Conservation (phyloP, 2,888 invertebrate species). For the Pyrocoelia pectoralis region DNA sequence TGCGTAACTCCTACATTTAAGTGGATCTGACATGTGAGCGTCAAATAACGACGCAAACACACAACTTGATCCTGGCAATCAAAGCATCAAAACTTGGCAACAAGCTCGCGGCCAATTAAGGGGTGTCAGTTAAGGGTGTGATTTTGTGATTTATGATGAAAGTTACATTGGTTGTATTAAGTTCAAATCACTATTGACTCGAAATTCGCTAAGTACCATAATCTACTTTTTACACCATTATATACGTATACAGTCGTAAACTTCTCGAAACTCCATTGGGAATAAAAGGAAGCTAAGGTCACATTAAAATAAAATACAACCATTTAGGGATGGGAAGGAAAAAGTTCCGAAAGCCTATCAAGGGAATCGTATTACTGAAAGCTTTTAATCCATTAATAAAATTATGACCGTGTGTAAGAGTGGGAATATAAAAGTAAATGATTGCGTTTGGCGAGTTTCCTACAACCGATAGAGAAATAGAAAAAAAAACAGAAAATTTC, state of each 20-base stretch:
- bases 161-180: constrained; percentile 19
- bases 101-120: constrained; percentile 38
- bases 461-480: background rate
- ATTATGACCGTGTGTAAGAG: constrained; percentile 11
- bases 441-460: background rate
- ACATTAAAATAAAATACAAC: background rate
- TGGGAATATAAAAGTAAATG: background rate
- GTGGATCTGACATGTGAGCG: constrained; percentile 22
- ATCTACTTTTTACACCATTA: background rate
- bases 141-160: constrained; percentile 33
- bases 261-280: background rate
- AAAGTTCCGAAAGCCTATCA: constrained; percentile 6
- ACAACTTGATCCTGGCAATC: constrained; percentile 25
- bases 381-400: constrained; percentile 30
- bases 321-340: constrained; percentile 3
- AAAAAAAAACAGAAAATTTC: constrained; percentile 17
- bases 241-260: background rate
- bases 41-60: constrained; percentile 18
- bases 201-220: constrained; percentile 29
- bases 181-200: constrained; percentile 23
- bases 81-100: constrained; percentile 38
- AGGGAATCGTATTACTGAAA: constrained; percentile 16
- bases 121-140: constrained; percentile 26
- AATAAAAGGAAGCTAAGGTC: background rate
- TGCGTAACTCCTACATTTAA: constrained; percentile 23